Conservation (phyloP, 2,888 invertebrate species). For the Amphiduros pacificus region DNA sequence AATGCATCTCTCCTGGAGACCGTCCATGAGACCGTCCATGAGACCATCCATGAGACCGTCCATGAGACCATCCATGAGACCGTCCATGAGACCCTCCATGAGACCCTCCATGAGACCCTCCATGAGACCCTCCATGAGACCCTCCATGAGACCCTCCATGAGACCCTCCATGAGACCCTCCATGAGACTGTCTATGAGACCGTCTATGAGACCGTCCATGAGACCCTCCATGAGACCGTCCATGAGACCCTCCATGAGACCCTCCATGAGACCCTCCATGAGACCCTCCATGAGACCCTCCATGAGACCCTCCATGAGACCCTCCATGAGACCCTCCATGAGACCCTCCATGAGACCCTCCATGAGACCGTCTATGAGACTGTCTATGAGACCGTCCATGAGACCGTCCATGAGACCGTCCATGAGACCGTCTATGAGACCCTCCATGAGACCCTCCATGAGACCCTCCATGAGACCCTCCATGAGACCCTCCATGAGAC, state of each 20-base stretch:
- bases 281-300: neutral
- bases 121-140: neutral
- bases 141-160: neutral
- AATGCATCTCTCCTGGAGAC: neutral
- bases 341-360: neutral
- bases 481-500: neutral
- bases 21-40: neutral
- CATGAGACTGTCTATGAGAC: neutral
- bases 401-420: neutral
- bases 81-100: neutral
- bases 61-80: neutral
- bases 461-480: neutral
- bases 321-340: neutral
- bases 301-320: neutral
- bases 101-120: neutral
- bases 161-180: neutral
- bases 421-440: neutral
- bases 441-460: neutral
- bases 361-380: neutral
- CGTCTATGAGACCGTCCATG: neutral
- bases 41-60: neutral
- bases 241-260: neutral
- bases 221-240: neutral
- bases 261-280: neutral
- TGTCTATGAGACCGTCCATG: neutral